Evolutionary conservation across 2,797 vertebrate genomes (phyloP).

Genomic region (Melanotaenia maccullochi): DNA sequence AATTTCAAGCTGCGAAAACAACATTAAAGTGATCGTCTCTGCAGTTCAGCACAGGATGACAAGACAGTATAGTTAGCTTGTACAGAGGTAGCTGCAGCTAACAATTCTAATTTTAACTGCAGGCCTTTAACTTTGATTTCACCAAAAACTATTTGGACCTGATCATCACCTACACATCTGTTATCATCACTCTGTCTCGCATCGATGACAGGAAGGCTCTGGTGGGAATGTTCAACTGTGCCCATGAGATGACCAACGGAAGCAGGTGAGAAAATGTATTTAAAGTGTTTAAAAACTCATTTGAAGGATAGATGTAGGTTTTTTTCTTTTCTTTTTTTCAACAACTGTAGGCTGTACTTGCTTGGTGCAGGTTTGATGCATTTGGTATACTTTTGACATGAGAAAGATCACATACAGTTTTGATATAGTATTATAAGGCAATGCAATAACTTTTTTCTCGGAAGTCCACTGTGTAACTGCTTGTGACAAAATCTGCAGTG

Average conservation of each 20-base stretch:
- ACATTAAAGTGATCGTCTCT: no score
- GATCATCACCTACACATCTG: constrained; percentile 90
- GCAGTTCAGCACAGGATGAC: no score
- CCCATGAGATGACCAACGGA: constrained; percentile 92
- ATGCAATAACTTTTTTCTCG: not conserved
- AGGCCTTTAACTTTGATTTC: constrained; percentile 92
- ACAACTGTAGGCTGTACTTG: not conserved
- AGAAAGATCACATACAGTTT: not conserved
- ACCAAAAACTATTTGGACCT: constrained; percentile 94
- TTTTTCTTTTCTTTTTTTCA: not conserved
- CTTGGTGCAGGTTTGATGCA: not conserved
- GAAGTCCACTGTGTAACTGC: constrained; percentile 12
- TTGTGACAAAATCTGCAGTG: constrained; percentile 75
- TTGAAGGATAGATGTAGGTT: not conserved
- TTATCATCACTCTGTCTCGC: constrained; percentile 89
- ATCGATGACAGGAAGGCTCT: constrained; percentile 91
- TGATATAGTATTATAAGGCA: not conserved
- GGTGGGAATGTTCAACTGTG: constrained; percentile 91
- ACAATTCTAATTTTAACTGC: constrained; percentile 38
- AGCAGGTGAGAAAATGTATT: constrained; percentile 77
- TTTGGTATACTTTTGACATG: constrained; percentile 18
- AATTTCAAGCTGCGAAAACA: no score
- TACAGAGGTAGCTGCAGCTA: not conserved
- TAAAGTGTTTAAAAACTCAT: not conserved
- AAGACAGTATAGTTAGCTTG: no score